A percentile compares a stretch with the other conserved stretches of the same genome.
Evolutionary conservation across 2,113 vertebrate genomes (phyloP).

Genomic region (Corydoras maculifer): DNA sequence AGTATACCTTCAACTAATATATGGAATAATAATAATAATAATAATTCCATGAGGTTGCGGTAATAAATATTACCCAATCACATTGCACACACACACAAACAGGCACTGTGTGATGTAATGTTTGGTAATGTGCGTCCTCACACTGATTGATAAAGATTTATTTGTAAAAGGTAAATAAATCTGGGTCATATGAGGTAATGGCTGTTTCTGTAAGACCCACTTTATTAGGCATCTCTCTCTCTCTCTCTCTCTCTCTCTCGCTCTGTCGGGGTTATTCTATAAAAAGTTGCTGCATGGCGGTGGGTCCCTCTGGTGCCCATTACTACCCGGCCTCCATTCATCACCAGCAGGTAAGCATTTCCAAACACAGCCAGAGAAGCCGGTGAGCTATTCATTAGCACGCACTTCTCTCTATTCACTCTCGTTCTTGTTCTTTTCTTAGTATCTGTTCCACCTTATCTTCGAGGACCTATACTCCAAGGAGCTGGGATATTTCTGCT

Average conservation of each 20-base stretch:
- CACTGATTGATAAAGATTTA: too few relatives aligned
- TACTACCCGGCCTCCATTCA: conserved; percentile 36
- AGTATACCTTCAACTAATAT: too few relatives aligned
- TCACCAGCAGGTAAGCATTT: conserved; percentile 32
- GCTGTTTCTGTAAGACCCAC: conserved; percentile 1
- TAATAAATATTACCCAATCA: too few relatives aligned
- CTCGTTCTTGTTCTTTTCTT: conserved; percentile 3
- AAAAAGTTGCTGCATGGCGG: conserved; percentile 35
- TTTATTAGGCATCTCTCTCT: conserved; percentile 5
- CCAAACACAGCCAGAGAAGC: conserved; percentile 10
- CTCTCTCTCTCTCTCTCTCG: conserved; percentile 8
- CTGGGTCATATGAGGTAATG: conserved; percentile 17
- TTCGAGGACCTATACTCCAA: conserved; percentile 3
- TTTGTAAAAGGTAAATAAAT: neutral
- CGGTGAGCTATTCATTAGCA: conserved; percentile 24
- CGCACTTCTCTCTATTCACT: conserved; percentile 5
- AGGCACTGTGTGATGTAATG: too few relatives aligned
- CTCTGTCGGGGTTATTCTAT: conserved; percentile 36
- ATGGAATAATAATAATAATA: too few relatives aligned
- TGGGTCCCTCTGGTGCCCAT: conserved; percentile 40
- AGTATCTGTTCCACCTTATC: conserved; percentile 3
- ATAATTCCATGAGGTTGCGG: too few relatives aligned
- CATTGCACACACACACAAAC: too few relatives aligned
- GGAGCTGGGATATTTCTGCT: conserved; percentile 26
- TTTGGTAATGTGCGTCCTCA: too few relatives aligned